Base-by-base conservation (phyloP, 2,113 vertebrate genomes). In the Alosa alosa region DNA sequence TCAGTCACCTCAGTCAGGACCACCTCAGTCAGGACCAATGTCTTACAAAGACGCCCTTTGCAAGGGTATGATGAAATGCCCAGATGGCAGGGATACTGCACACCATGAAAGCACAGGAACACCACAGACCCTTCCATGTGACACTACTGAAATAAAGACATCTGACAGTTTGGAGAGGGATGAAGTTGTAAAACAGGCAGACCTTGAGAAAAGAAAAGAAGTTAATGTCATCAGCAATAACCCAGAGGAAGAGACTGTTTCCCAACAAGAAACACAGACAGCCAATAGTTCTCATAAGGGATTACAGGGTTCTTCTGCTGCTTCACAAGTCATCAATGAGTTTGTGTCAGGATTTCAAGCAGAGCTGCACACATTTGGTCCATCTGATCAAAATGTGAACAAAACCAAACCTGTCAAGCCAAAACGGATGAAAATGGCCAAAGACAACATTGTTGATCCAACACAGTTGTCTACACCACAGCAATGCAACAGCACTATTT, bases 371-470 rank as follows among this genome's bases (percentile, higher is more conserved):
- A 94, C 90, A 88, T 94, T 94, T 84, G 91, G 88, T 25, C 31
- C 68, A 75, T 1, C 88, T 91, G 25, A 91, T 91, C 87, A 92
- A 87, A 68, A 50, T 45, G 81, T 60, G 3, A 93, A 90, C 81
- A 91, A 22, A 44, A 41, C 84, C 5, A 78, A 11, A 84, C 94
- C 94, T 0, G 86, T 91, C 3, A 95, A 95, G 60, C 93, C 94
- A 22, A 95, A 94, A 89, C 90, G 93, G 90, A 90, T 90, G 10
- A 94, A 92, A 92, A 90, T 90, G 85, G 81, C 91, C 17, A 83
- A 90, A 20, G 10, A 68, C n/a, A 64, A 90, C 0, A 81, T 46
- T 11, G 89, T 87, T 82, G 89, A 44, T 0, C 36, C 44, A 86
- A 68, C n/a, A 88, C 22, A 81, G 85, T 68, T 81, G 47, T 83